phyloP scores from a whole-genome alignment of 2,888 invertebrate species.

The Phytoseiulus persimilis region DNA sequence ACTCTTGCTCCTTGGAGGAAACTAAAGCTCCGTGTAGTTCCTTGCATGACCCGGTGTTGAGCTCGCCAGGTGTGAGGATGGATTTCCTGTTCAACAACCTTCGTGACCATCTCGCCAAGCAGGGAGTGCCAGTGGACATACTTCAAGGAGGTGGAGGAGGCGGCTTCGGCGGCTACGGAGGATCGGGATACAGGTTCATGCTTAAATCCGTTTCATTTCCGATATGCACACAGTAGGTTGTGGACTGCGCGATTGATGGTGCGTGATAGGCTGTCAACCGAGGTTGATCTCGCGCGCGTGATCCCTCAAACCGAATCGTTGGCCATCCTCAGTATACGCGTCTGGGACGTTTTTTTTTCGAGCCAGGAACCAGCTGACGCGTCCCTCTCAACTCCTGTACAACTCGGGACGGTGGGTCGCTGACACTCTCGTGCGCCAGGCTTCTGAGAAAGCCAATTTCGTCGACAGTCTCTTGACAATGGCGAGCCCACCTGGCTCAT shows the following conservation, averaged over 20 bases:
- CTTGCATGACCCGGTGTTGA: neutral
- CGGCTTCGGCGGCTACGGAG: neutral
- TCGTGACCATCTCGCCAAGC: constrained; percentile 9
- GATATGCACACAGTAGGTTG: neutral
- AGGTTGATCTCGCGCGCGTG: neutral
- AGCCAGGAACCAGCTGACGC: neutral
- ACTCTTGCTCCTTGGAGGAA: neutral
- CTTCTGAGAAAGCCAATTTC: neutral
- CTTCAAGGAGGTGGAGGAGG: constrained; percentile 32
- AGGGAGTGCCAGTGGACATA: constrained; percentile 10
- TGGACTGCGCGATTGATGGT: neutral
- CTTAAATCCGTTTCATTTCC: neutral
- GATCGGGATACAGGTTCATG: constrained; percentile 32
- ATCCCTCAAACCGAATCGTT: neutral
- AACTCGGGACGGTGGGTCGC: neutral
- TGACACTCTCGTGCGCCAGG: neutral
- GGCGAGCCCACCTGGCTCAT: neutral
- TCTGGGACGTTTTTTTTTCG: too few relatives aligned
- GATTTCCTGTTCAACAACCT: constrained; percentile 33
- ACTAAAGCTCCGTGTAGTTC: neutral
- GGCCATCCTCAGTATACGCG: too few relatives aligned
- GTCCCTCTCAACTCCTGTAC: neutral
- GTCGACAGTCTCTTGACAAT: neutral
- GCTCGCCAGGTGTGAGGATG: neutral
- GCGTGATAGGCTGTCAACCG: neutral